A percentile compares a stretch with the other conserved stretches of the same genome.
phyloP scores from a whole-genome alignment of 2,113 vertebrate species.

The Mobula birostris region DNA sequence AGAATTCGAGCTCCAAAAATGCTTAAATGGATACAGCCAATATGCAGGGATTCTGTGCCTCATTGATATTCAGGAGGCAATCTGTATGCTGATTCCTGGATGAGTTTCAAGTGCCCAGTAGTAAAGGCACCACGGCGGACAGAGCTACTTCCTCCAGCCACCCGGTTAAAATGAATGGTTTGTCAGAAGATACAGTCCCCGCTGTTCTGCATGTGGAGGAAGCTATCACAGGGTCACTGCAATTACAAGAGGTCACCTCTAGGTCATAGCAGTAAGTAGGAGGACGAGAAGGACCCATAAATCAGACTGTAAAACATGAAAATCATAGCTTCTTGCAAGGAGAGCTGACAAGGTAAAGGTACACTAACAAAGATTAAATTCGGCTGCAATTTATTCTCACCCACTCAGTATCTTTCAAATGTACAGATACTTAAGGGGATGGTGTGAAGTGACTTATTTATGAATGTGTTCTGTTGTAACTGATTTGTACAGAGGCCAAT shows the following conservation, averaged over 20 bases:
- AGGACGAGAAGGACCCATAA: background rate
- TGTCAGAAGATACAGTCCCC: background rate
- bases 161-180: background rate
- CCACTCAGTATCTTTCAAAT: background rate
- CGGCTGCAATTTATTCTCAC: slow-evolving; percentile 8
- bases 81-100: background rate
- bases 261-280: background rate
- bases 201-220: background rate
- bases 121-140: background rate
- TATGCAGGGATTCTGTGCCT: background rate
- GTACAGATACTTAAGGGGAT: background rate
- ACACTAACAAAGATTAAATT: background rate
- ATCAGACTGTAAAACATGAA: background rate
- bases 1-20: background rate
- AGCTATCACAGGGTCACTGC: background rate
- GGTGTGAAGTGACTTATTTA: background rate
- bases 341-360: background rate
- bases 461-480: background rate
- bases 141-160: background rate
- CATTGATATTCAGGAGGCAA: background rate
- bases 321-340: background rate
- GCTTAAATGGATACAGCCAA: background rate
- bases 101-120: background rate
- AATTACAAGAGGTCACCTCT: background rate
- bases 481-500: background rate